Evolutionary conservation across 2,888 invertebrate genomes (phyloP), one percentile per base, ranked within the genome.

Genomic region (Rhingia campestris): DNA sequence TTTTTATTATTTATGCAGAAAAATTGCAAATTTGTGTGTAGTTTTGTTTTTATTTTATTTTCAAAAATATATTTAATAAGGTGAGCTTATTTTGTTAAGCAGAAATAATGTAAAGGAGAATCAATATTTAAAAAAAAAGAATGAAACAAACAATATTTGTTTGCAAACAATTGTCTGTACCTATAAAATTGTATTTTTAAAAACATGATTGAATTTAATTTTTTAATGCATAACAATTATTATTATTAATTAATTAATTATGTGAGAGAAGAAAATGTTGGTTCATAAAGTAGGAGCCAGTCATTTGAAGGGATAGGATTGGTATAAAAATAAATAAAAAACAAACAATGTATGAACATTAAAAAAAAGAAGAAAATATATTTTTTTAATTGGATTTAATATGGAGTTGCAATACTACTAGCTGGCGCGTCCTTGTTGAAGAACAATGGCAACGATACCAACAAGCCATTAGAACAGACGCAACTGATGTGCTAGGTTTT

Each of bases 181-280:
- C 73, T 82, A 82, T 82, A 56, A 53, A 79, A 35, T 69, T 82
- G 73, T 82, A 82, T 69, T 69, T 79, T 64, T 58, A 74, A 69
- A 47, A 32, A 59, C 64, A 63, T 69, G 43, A 56, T 56, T 70
- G 61, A 58, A 59, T 67, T 79, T 81, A 81, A 66, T 81, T 81
- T 81, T 74, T 82, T 82, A 82, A 67, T 79, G 72, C 69, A 53
- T 82, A 70, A 73, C 64, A 58, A 76, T 67, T 75, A 66, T 63
- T 61, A 73, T 47, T 70, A 81, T 63, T 64, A 51, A 30, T 66
- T 22, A 41, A 41, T 9, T 58, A 58, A 39, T 14, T 5, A 66
- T n/a, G 9, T 30, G 22, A 37, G 56, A 3, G 33, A 56, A 47
- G 54, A 72, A 64, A 66, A 67, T 70, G 72, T 49, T 66, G 76